These are phyloP conservation scores for Epinephelus cyanopodus DNA, from an alignment of 2,113 vertebrate genomes.

Conservation along the genomic window DNA sequence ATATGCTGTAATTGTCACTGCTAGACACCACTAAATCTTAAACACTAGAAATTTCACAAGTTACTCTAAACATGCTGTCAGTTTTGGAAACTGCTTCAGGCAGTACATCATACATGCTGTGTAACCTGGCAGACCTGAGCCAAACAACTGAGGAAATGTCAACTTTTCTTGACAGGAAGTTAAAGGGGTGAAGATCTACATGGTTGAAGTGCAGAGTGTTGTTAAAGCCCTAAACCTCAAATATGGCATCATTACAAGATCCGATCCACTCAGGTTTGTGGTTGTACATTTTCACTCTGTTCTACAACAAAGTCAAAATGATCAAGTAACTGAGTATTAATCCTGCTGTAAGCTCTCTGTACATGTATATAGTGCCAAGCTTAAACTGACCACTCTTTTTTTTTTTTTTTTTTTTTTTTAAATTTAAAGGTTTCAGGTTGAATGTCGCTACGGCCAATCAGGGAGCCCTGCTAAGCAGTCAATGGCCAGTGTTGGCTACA, in stretches of 20 bases:
- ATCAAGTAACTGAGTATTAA: no score
- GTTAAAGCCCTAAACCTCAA: conserved; percentile 68
- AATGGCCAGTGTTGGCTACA: conserved; percentile 69
- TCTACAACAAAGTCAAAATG: no score
- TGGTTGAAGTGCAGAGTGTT: conserved; percentile 75
- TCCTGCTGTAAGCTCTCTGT: no score
- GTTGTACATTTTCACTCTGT: not conserved
- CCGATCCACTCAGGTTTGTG: conserved; percentile 68
- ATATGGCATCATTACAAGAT: conserved; percentile 77
- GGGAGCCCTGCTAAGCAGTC: not conserved
- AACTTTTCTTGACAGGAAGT: conserved; percentile 53
- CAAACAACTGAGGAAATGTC: rapidly evolving
- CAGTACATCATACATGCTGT: not conserved
- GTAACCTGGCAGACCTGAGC: not conserved
- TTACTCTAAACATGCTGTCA: not conserved
- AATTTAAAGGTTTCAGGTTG: conserved; percentile 76
- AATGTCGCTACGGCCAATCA: conserved; percentile 77
- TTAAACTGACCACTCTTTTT: not conserved
- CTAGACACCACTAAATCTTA: no score
- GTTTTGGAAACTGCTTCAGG: no score
- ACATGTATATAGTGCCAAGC: not conserved
- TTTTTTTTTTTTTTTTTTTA: no score
- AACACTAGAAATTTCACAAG: not conserved
- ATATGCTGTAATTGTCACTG: no score
- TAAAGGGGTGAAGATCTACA: conserved; percentile 58